Evolutionary conservation across 2,888 invertebrate species (phyloP), one percentile per base, ranked within the genome.

Genomic region (Caenorhabditis panamensis): DNA sequence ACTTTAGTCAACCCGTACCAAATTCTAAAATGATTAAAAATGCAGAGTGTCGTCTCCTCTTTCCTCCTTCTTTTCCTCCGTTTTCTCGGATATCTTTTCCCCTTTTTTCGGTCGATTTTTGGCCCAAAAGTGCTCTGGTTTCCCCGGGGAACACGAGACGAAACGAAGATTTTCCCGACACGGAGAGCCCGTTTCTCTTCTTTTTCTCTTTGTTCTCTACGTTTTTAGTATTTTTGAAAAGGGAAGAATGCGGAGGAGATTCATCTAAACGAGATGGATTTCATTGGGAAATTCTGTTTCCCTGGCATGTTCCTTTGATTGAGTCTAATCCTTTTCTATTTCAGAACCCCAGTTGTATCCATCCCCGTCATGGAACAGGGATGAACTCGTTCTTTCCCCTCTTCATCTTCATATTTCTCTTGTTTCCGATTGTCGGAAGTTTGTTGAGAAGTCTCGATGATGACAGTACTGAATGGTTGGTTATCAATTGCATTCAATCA

Each of bases 111-210:
- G n/a, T 11, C 41, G 5, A 11, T 41, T 41, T 41, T 13, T 41
- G 18, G 4, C 47, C 47, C 5, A n/a, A 2, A 41, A 20, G 3
- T 1, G 22, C 59, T 58, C 26, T 75, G 66, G 75, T 75, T 75
- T 75, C 75, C 75, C 75, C 75, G 75, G 75, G 75, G 75, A 75
- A 75, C 75, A 66, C 75, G 61, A 66, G 49, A 49, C 24, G 49
- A 63, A 22, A n/a, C n/a, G 28, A 26, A 22, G 16, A 56, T 47
- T 16, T 31, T 9, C 31, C 31, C 31, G 5, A 4, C 22, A 16
- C n/a, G 18, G 2, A 11, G 44, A 31, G 22, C 59, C 44, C 59
- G 41, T 61, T 72, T 63, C 49, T 18, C 44, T 44, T 56, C 26
- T 16, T 20, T 58, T 41, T 58, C 31, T 22, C 53, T 31, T 22